phyloP scores from a whole-genome alignment of 2,888 invertebrate genomes.

The Adela reaumurella region DNA sequence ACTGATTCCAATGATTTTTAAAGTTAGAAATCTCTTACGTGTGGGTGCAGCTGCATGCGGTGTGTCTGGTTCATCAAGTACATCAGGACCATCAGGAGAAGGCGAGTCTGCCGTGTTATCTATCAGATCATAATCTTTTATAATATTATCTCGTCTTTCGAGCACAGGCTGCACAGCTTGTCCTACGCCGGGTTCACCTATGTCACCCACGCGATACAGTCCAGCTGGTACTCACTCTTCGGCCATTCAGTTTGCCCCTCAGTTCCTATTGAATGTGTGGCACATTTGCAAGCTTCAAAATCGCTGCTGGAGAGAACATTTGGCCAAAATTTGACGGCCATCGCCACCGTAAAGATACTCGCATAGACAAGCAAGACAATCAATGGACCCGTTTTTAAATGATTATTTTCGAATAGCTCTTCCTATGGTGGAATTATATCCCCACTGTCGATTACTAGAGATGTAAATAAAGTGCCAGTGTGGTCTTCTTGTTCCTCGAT shows the following conservation, averaged over 20 bases:
- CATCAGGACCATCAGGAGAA: too few species aligned
- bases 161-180: too few species aligned
- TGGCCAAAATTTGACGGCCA: conserved; percentile 2
- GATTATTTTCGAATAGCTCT: conserved; percentile 2
- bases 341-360: conserved; percentile 4
- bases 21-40: too few species aligned
- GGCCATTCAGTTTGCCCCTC: background rate
- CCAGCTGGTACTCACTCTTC: background rate
- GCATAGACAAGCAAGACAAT: conserved; percentile 4
- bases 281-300: conserved; percentile 3
- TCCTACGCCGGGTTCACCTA: too few species aligned
- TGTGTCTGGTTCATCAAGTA: too few species aligned
- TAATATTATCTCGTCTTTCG: too few species aligned
- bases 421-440: conserved; percentile 3
- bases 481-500: conserved; percentile 4
- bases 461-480: conserved; percentile 7
- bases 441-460: conserved; percentile 5
- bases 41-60: too few species aligned
- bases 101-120: too few species aligned
- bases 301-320: conserved; percentile 1
- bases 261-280: conserved; percentile 1
- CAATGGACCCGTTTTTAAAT: conserved; percentile 2
- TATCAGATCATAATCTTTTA: too few species aligned
- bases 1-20: too few species aligned
- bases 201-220: background rate